Conservation (phyloP, 2,888 invertebrate species). For the Cosmorhoe ocellata region DNA sequence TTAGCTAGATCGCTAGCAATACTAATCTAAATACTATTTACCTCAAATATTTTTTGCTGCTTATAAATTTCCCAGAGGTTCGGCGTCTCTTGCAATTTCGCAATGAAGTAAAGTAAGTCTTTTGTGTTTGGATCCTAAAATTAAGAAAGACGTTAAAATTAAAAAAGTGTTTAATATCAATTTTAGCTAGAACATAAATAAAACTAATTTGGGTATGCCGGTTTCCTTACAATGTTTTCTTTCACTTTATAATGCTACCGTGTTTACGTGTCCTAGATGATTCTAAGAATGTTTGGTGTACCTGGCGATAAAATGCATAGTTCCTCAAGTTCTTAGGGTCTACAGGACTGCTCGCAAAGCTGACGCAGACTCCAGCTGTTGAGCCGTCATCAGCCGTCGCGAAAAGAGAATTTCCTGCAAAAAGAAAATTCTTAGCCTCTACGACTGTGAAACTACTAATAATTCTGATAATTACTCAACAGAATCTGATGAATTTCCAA, state of each 20-base stretch:
- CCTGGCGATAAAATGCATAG: slow-evolving; percentile 72
- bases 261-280: no score
- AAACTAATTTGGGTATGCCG: no score
- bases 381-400: slow-evolving; percentile 53
- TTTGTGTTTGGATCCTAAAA: slow-evolving; percentile 66
- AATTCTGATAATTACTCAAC: no score
- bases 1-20: background rate
- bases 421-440: no score
- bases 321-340: slow-evolving; percentile 60
- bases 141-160: no score
- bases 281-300: background rate
- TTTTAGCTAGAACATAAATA: no score
- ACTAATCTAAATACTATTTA: slow-evolving; percentile 22
- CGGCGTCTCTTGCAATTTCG: slow-evolving; percentile 71
- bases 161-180: no score
- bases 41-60: slow-evolving; percentile 67
- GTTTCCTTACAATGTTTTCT: no score
- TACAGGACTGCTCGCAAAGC: slow-evolving; percentile 57
- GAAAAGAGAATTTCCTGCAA: slow-evolving; percentile 62
- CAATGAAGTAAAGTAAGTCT: slow-evolving; percentile 67
- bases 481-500: no score
- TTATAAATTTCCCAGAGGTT: slow-evolving; percentile 68
- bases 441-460: no score
- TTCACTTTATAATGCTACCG: no score
- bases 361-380: slow-evolving; percentile 63